Evolutionary conservation across 92 coral and sea anemone genomes (phyloP), one percentile per base, ranked within the genome.

Genomic region (Epizoanthus ramosus): DNA sequence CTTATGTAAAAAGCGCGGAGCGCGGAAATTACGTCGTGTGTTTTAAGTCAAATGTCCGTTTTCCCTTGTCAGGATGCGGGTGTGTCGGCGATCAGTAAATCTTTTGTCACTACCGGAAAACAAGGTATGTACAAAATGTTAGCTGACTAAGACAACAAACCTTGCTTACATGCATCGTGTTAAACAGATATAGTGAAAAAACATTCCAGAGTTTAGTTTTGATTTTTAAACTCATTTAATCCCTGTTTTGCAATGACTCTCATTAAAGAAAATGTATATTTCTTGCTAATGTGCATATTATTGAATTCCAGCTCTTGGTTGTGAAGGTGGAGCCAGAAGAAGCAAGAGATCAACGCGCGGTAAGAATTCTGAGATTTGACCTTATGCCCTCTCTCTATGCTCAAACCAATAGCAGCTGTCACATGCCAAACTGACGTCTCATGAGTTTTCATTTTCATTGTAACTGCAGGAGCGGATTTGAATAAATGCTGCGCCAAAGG

Each of bases 41-140:
- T 47, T 47, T 10, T 47, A 47, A 47, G 54, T 10, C 54, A 47
- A 37, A 47, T 12, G 54, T 47, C 54, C 15, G 54, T 47, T 47
- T 47, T 47, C 0, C 54, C 54, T 22, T 85, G 19, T 3, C 24
- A 91, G 95, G 89, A 91, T 56, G 92, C 95, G 21, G 95, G 95
- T 28, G 90, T 88, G 14, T 75, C 86, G 23, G 67, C 86, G 53
- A 85, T 91, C 52, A 75, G 92, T 15, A 73, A 77, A 16, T 65
- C 87, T 45, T 56, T 86, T 41, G 83, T 86, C 41, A 91, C 92
- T 47, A 80, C 80, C 45, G 87, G 72, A 64, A 58, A 91, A 85
- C 87, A 84, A 80, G 89, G 94, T 91, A 64, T n/a, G 65, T 74
- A 17, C 22, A 7, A 33, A 23, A 57, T 45, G 0, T 35, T 17